These are phyloP conservation scores for Pseudomyrmex dendroicus DNA, from an alignment of 1,140 invertebrate species.

Conservation along the genomic window DNA sequence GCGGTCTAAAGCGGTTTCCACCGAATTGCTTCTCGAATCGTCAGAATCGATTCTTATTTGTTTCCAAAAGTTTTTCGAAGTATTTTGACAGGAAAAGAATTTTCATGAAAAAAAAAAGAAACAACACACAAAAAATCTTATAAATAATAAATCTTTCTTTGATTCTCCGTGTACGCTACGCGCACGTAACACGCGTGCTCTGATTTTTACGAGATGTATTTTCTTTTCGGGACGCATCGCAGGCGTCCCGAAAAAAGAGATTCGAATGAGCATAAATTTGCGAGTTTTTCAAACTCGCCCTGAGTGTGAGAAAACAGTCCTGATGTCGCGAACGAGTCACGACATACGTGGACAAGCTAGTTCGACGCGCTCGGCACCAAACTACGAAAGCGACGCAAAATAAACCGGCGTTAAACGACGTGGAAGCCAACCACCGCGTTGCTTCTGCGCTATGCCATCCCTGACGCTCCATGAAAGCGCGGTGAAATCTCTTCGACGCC, in stretches of 20 bases:
- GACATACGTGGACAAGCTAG: neutral
- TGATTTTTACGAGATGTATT: neutral
- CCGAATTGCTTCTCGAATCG: neutral
- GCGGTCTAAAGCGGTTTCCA: conserved; percentile 5
- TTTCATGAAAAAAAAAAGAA: too few relatives aligned
- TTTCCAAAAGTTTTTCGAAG: neutral
- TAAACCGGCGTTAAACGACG: conserved; percentile 53
- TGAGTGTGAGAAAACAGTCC: neutral
- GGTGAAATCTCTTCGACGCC: conserved; percentile 69
- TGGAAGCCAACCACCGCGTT: conserved; percentile 49
- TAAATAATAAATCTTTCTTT: too few relatives aligned
- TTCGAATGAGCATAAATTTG: neutral
- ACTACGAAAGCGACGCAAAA: conserved; percentile 40
- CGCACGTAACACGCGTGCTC: too few relatives aligned
- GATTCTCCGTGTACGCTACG: too few relatives aligned
- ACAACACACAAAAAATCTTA: neutral
- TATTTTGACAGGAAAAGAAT: neutral
- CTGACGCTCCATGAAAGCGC: conserved; percentile 62
- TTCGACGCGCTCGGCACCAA: conserved; percentile 7
- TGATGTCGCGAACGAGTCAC: neutral
- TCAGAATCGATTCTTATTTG: conserved; percentile 2
- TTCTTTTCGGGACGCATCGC: neutral
- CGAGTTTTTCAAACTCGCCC: neutral
- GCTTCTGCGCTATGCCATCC: conserved; percentile 56
- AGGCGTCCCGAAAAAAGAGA: neutral